phyloP scores from a whole-genome alignment of 2,888 invertebrate species.

The Oscheius myriophilus region DNA sequence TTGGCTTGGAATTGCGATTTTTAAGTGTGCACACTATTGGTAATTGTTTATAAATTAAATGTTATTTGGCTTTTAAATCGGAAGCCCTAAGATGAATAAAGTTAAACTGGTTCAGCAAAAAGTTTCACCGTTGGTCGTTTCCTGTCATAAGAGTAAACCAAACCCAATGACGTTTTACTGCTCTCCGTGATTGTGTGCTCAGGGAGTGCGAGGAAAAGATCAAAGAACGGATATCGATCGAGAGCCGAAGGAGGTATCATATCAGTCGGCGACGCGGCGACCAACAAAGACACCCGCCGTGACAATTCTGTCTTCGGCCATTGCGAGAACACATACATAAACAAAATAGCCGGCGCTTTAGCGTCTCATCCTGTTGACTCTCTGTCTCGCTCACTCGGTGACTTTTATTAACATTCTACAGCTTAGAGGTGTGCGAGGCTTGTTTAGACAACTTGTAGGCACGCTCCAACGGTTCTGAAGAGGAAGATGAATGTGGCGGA shows the following conservation, averaged over 20 bases:
- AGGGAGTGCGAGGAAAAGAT: too few relatives aligned
- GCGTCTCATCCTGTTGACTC: background rate
- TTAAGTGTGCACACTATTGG: too few relatives aligned
- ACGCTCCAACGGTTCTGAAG: constrained; percentile 20
- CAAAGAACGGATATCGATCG: constrained; percentile 6
- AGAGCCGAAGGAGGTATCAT: constrained; percentile 14
- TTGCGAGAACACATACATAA: constrained; percentile 20
- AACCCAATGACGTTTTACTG: too few relatives aligned
- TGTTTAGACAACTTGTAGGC: constrained; percentile 19
- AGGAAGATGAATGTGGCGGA: background rate
- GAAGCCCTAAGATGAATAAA: too few relatives aligned
- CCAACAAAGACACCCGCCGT: constrained; percentile 3
- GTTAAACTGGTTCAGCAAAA: too few relatives aligned
- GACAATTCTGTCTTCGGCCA: constrained; percentile 1
- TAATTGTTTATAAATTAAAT: too few relatives aligned
- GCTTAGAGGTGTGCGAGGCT: constrained; percentile 1
- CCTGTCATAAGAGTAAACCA: too few relatives aligned
- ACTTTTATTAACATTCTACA: background rate
- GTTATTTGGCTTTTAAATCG: too few relatives aligned
- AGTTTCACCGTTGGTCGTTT: too few relatives aligned
- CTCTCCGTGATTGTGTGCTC: too few relatives aligned
- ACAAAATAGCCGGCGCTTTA: constrained; percentile 11
- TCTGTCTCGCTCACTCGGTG: too few relatives aligned
- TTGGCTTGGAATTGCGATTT: too few relatives aligned
- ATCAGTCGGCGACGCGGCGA: constrained; percentile 13